Evolutionary conservation across 2,888 invertebrate genomes (phyloP).

Genomic region (Drosophila acutilabella): DNA sequence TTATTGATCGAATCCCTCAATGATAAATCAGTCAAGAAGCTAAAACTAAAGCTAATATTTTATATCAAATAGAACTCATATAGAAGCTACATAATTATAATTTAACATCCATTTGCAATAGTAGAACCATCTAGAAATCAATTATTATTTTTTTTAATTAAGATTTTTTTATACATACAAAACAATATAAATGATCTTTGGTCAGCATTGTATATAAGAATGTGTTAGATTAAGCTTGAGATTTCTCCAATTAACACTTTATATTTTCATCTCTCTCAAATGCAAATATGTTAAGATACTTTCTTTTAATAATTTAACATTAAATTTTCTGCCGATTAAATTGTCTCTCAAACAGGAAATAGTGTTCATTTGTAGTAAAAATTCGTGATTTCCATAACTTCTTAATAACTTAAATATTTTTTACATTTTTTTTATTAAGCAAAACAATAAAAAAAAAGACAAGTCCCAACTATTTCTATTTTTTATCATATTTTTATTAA

Average conservation of each 20-base stretch:
- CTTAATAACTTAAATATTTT: constrained; percentile 7
- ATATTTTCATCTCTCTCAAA: constrained; percentile 13
- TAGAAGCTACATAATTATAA: constrained; percentile 34
- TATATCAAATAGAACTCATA: constrained; percentile 16
- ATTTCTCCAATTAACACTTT: constrained; percentile 6
- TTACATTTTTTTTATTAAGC: neutral
- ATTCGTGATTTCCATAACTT: constrained; percentile 64
- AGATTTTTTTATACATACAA: too few species aligned
- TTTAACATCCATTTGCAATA: constrained; percentile 50
- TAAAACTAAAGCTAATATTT: constrained; percentile 42
- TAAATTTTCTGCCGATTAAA: constrained; percentile 41
- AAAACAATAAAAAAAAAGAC: constrained; percentile 49
- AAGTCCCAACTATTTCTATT: constrained; percentile 24
- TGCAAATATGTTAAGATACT: neutral
- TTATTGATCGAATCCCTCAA: constrained; percentile 21
- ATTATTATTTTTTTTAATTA: constrained; percentile 9
- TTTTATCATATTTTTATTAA: neutral
- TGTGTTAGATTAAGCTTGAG: constrained; percentile 12
- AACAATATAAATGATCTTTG: constrained; percentile 5
- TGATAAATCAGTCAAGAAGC: constrained; percentile 15
- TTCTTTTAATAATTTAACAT: neutral
- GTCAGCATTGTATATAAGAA: constrained; percentile 21
- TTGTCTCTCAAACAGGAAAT: constrained; percentile 42
- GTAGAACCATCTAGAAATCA: constrained; percentile 18
- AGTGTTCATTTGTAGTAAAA: constrained; percentile 68